Base-by-base conservation (phyloP, 2,888 invertebrate genomes). In the Phyto melanocephala region DNA sequence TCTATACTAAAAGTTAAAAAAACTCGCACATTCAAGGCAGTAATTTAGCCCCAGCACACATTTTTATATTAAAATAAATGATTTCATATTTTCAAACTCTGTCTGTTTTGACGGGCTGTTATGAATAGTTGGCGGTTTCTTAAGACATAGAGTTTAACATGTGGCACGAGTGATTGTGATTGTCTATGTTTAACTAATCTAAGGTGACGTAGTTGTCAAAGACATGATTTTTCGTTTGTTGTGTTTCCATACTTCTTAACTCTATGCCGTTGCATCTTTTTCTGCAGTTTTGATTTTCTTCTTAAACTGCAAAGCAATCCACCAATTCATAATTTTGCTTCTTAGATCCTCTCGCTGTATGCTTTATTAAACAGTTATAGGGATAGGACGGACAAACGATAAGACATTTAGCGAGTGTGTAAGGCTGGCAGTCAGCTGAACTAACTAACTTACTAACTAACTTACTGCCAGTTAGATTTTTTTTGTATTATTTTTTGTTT, bases 141-240 rank as follows among this genome's bases (percentile, higher is more conserved):
- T 82, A 79, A 79, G 70, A 68, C 65, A 68, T 50, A 54, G 42
- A 76, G 75, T 79, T 82, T 79, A 79, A 71, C 82, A 79, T 82
- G 82, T 82, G 82, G 82, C 82, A 82, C 82, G 82, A 79, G 82
- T 82, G 82, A 82, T 79, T 82, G 82, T 82, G 67, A 67, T 77
- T 82, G 75, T 68, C 17, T 77, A 47, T 58, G 56, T 62, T 71
- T 71, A 67, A 82, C 82, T 82, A 82, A 82, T 82, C 82, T 82
- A 79, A 82, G 82, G 79, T 82, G 82, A 82, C 82, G 75, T 82
- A 76, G 82, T 82, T 82, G 82, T 82, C 82, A 82, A 79, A 82
- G 75, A 76, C 79, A 79, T 82, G 82, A 79, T n/a, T 62, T 62
- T 62, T 62, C n/a, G 37, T 37, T 40, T 60, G 37, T 40, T 37